A percentile compares a stretch with the other conserved stretches of the same genome.
These are phyloP conservation scores for Oxyteleia sp. DNA, from an alignment of 2,888 invertebrate genomes.

Conservation along the genomic window DNA sequence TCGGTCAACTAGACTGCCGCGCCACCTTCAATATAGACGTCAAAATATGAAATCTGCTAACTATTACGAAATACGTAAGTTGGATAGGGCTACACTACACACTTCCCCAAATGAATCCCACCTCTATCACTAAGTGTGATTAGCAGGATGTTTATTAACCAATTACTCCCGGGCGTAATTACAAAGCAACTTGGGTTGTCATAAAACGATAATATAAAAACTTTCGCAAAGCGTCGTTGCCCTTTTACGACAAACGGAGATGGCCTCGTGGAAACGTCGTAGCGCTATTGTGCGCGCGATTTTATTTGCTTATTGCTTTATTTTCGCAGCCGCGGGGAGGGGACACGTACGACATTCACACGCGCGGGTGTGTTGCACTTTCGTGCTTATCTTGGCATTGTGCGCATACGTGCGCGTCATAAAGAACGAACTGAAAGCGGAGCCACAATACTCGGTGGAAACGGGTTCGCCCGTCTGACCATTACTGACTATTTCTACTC, in stretches of 20 bases:
- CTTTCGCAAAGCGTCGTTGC: slow-evolving; percentile 83
- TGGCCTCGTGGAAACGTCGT: slow-evolving; percentile 72
- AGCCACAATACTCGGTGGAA: slow-evolving; percentile 62
- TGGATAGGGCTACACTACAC: no score
- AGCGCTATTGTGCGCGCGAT: slow-evolving; percentile 78
- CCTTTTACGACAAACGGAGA: slow-evolving; percentile 79
- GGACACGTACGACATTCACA: slow-evolving; percentile 64
- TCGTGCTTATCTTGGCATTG: slow-evolving; percentile 66
- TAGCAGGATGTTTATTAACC: slow-evolving; percentile 87
- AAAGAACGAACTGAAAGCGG: slow-evolving; percentile 72
- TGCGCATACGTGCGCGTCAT: slow-evolving; percentile 74
- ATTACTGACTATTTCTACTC: slow-evolving; percentile 69
- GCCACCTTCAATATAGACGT: no score
- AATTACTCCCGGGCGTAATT: slow-evolving; percentile 84
- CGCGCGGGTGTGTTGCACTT: slow-evolving; percentile 66
- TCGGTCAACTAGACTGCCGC: no score
- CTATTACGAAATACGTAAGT: no score
- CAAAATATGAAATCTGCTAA: no score
- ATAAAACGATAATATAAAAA: slow-evolving; percentile 84
- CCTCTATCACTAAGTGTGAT: slow-evolving; percentile 78
- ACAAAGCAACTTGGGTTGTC: slow-evolving; percentile 75
- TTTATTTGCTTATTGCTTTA: slow-evolving; percentile 83
- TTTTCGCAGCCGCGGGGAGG: slow-evolving; percentile 68
- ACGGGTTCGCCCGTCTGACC: slow-evolving; percentile 69
- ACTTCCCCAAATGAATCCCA: no score